phyloP scores from a whole-genome alignment of 2,113 vertebrate species.

The Baryphthengus martii region DNA sequence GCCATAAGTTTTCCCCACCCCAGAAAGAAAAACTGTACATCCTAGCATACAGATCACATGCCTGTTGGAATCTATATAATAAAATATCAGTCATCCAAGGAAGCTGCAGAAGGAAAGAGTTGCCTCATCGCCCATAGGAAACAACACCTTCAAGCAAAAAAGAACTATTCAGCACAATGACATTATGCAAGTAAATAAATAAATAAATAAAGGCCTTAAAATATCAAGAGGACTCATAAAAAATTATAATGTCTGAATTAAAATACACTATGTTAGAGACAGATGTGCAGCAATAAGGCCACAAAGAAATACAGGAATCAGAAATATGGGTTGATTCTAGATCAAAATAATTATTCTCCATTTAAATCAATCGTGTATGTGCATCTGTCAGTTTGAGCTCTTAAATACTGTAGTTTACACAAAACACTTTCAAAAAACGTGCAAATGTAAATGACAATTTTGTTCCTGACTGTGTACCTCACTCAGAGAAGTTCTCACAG shows the following conservation, averaged over 20 bases:
- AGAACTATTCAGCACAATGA: conserved; percentile 25
- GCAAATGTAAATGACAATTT: not conserved
- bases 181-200: not conserved
- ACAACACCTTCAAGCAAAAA: conserved; percentile 60
- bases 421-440: not conserved
- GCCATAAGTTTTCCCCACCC: not conserved
- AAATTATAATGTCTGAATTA: not conserved
- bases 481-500: not conserved
- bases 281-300: not conserved
- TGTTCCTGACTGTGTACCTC: not conserved
- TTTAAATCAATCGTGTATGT: not conserved
- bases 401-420: not conserved
- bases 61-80: conserved; percentile 53
- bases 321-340: not conserved
- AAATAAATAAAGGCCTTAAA: not conserved
- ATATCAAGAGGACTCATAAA: not conserved
- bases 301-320: not conserved
- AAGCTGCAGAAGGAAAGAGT: conserved; percentile 55
- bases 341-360: not conserved
- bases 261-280: not conserved
- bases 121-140: conserved; percentile 48
- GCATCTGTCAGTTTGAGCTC: not conserved
- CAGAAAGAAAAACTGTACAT: not conserved
- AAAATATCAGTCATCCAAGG: conserved; percentile 63
- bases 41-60: conserved; percentile 54